phyloP scores from a whole-genome alignment of 2,888 invertebrate genomes.

The Drosophila pegasa region DNA sequence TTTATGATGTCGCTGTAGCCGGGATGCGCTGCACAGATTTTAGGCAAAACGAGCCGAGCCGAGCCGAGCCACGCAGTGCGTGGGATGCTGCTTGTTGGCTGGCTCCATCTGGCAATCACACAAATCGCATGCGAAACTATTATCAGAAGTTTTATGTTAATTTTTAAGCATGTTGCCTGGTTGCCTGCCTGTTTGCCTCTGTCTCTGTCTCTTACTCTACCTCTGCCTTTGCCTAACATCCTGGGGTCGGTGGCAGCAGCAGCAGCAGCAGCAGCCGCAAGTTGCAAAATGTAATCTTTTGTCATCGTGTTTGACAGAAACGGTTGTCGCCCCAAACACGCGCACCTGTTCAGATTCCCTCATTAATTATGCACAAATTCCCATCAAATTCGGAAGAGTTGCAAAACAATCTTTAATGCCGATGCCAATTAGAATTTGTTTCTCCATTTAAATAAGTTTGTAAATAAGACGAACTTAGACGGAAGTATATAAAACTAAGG shows the following conservation, averaged over 20 bases:
- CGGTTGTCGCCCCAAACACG: constrained; percentile 65
- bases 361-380: constrained; percentile 83
- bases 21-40: constrained; percentile 50
- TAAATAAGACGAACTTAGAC: not conserved
- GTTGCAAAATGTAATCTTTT: constrained; percentile 81
- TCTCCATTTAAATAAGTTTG: not conserved
- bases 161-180: constrained; percentile 73
- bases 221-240: constrained; percentile 45
- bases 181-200: constrained; percentile 20
- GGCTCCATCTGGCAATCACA: constrained; percentile 57
- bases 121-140: constrained; percentile 74
- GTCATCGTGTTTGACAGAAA: constrained; percentile 79
- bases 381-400: constrained; percentile 63
- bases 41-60: constrained; percentile 43
- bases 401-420: constrained; percentile 37
- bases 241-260: constrained; percentile 45
- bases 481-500: not conserved
- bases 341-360: constrained; percentile 83
- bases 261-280: constrained; percentile 54
- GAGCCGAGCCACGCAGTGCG: constrained; percentile 25
- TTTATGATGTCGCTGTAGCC: constrained; percentile 78
- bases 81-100: constrained; percentile 35
- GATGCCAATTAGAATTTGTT: constrained; percentile 23
- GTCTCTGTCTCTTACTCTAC: constrained; percentile 10
- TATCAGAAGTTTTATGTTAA: constrained; percentile 83